These are phyloP conservation scores for Danionella dracula DNA, from an alignment of 2,797 vertebrate species.

Conservation along the genomic window DNA sequence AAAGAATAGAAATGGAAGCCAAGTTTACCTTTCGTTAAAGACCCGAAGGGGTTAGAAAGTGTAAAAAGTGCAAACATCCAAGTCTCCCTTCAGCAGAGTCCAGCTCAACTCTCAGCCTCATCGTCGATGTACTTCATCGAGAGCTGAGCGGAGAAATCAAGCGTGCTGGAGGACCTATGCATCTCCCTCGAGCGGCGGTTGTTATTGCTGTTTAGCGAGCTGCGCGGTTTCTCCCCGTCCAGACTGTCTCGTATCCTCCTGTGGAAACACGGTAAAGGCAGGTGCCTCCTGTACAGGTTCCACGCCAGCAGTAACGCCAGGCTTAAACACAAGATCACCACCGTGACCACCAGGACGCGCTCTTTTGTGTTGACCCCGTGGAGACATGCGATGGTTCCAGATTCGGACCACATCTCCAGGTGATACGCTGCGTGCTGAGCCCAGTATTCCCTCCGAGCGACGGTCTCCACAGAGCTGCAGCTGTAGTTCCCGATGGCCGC, in stretches of 20 bases:
- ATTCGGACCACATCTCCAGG: conserved; percentile 35
- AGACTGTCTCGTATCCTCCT: background rate
- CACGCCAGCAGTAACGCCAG: conserved; percentile 60
- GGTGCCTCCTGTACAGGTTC: conserved; percentile 65
- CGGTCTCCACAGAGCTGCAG: conserved; percentile 64
- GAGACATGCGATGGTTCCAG: fast-evolving
- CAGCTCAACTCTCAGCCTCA: conserved; percentile 52
- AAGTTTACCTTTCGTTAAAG: too few species aligned
- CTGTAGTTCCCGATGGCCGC: conserved; percentile 55
- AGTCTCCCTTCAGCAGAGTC: background rate
- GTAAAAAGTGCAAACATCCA: too few species aligned
- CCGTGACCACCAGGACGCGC: conserved; percentile 31
- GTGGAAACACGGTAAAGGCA: conserved; percentile 47
- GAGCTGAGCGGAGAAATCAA: background rate
- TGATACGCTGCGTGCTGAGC: conserved; percentile 46
- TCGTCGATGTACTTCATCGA: conserved; percentile 45
- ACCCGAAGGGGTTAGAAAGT: too few species aligned
- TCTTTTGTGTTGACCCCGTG: conserved; percentile 26
- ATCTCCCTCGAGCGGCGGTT: conserved; percentile 40
- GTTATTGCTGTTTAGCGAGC: conserved; percentile 50
- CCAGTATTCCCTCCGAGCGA: conserved; percentile 40
- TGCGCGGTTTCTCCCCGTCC: too few species aligned
- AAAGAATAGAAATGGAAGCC: too few species aligned
- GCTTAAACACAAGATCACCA: conserved; percentile 50
- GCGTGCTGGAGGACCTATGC: background rate